These are phyloP conservation scores for Microctonus hyperodae DNA, from an alignment of 2,888 invertebrate genomes.

Conservation along the genomic window DNA sequence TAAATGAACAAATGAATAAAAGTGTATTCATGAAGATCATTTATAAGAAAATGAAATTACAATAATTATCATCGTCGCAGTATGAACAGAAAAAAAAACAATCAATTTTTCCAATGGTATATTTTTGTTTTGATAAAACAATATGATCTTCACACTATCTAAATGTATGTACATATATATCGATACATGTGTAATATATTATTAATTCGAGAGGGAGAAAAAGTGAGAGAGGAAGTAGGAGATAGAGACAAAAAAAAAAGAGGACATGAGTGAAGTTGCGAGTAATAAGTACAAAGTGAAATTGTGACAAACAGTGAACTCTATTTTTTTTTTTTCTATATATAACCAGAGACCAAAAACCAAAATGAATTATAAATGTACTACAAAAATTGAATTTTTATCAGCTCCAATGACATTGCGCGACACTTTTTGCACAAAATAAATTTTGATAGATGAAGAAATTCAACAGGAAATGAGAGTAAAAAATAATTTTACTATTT, in stretches of 20 bases:
- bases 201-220: too few species aligned
- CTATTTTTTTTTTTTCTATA: slow-evolving; percentile 6
- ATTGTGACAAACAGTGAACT: slow-evolving; percentile 9
- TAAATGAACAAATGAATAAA: neutral
- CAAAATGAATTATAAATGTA: slow-evolving; percentile 6
- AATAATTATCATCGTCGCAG: neutral
- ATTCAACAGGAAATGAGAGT: neutral
- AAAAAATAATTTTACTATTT: slow-evolving; percentile 1
- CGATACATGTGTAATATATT: slow-evolving; percentile 32
- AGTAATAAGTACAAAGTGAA: slow-evolving; percentile 10
- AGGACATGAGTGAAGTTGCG: slow-evolving; percentile 12
- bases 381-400: slow-evolving; percentile 7
- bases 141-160: slow-evolving; percentile 22
- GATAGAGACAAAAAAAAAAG: too few species aligned
- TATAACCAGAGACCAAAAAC: neutral
- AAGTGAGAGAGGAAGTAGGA: too few species aligned
- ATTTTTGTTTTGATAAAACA: neutral
- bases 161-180: slow-evolving; percentile 34
- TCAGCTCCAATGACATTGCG: neutral
- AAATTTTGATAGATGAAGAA: neutral
- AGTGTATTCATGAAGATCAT: slow-evolving; percentile 1
- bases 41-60: neutral
- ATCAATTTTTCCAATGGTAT: neutral
- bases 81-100: neutral
- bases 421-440: slow-evolving; percentile 18